Evolutionary conservation across 2,888 invertebrate species (phyloP).

Genomic region (Nemotelus pantherinus): DNA sequence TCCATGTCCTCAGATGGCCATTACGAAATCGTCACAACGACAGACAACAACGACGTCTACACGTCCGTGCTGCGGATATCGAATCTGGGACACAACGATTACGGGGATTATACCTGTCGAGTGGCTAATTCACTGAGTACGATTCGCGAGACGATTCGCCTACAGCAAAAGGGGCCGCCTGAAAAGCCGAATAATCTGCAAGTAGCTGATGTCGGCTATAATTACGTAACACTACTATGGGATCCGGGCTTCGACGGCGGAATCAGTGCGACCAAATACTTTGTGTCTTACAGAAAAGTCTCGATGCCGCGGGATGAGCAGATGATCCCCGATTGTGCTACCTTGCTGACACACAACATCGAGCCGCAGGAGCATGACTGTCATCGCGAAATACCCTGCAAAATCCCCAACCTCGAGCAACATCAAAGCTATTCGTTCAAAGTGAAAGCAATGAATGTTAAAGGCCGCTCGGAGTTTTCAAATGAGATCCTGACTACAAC

Average conservation of each 20-base stretch:
- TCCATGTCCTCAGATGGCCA: constrained; percentile 85
- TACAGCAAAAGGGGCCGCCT: constrained; percentile 89
- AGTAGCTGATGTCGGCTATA: constrained; percentile 79
- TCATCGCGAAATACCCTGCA: constrained; percentile 86
- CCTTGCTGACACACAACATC: constrained; percentile 68
- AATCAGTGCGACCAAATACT: constrained; percentile 84
- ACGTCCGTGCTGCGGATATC: constrained; percentile 80
- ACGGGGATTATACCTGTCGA: constrained; percentile 91
- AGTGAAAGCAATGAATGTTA: constrained; percentile 88
- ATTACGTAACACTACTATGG: constrained; percentile 84
- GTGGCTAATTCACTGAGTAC: constrained; percentile 85
- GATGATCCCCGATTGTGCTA: constrained; percentile 71
- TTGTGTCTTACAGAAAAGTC: constrained; percentile 81
- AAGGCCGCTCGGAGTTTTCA: constrained; percentile 87
- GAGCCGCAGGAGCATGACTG: constrained; percentile 89
- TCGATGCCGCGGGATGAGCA: constrained; percentile 70
- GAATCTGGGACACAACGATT: constrained; percentile 82
- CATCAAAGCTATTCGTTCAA: constrained; percentile 88
- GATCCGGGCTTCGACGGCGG: constrained; percentile 93
- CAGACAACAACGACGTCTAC: constrained; percentile 86
- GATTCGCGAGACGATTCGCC: constrained; percentile 76
- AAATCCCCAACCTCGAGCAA: constrained; percentile 85
- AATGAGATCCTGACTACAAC: constrained; percentile 84
- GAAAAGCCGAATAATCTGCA: constrained; percentile 81
- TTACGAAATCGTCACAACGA: constrained; percentile 84